These are phyloP conservation scores for Brachynemurus nebulosus DNA, from an alignment of 2,888 invertebrate species.

Conservation along the genomic window DNA sequence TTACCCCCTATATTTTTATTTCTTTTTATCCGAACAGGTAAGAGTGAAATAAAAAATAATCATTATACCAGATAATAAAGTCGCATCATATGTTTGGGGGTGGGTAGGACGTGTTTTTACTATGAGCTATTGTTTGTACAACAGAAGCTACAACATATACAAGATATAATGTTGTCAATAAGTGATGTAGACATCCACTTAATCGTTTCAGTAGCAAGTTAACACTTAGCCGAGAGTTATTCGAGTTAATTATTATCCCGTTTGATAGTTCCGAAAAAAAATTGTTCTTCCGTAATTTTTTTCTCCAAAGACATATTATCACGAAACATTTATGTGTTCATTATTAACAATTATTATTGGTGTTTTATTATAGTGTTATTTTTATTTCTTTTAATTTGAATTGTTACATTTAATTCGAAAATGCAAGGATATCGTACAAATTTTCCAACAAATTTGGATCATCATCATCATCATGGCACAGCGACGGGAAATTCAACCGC, in stretches of 20 bases:
- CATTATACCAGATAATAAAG: neutral
- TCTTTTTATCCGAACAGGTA: neutral
- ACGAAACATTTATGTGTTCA: neutral
- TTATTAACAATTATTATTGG: neutral
- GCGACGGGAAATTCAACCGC: slow-evolving; percentile 24
- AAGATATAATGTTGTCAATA: slow-evolving; percentile 8
- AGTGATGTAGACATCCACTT: slow-evolving; percentile 9
- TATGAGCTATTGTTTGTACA: no score
- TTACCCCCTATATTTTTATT: neutral
- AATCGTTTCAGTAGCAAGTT: slow-evolving; percentile 7
- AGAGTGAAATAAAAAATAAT: neutral
- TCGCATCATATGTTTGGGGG: neutral
- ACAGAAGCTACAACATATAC: no score
- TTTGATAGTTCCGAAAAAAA: neutral
- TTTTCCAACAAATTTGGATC: slow-evolving; percentile 15
- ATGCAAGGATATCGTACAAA: slow-evolving; percentile 10
- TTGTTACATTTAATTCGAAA: neutral
- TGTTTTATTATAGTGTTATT: neutral
- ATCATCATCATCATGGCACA: slow-evolving; percentile 17
- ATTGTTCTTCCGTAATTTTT: neutral
- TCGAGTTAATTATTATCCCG: neutral
- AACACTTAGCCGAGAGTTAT: neutral
- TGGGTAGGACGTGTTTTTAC: neutral
- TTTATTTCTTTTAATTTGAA: neutral
- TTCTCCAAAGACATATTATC: no score